Evolutionary conservation across 2,888 invertebrate genomes (phyloP).

Genomic region (Tetropium fuscum): DNA sequence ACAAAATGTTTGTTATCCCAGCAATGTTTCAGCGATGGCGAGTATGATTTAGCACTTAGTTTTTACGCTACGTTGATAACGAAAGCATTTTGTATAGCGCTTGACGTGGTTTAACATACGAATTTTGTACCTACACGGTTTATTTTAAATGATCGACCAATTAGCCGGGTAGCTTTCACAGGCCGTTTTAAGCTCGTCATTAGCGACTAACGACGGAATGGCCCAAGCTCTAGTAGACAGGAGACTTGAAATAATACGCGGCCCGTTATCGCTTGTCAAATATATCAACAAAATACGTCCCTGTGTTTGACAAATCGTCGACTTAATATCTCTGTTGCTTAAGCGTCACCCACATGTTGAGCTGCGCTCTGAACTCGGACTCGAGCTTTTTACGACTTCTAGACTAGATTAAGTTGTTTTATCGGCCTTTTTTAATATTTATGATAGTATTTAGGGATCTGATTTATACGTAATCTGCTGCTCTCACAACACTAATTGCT

Average conservation of each 20-base stretch:
- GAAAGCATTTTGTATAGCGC: constrained; percentile 29
- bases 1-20: not conserved
- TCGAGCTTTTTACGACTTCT: constrained; percentile 3
- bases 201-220: constrained; percentile 55
- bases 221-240: constrained; percentile 44
- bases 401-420: constrained; percentile 12
- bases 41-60: not conserved
- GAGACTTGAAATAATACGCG: constrained; percentile 53
- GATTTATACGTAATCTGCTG: constrained; percentile 15
- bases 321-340: constrained; percentile 29
- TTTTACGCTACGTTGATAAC: constrained; percentile 19
- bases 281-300: constrained; percentile 55
- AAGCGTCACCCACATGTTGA: constrained; percentile 24
- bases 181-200: constrained; percentile 55
- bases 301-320: constrained; percentile 55
- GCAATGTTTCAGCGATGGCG: not conserved
- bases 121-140: constrained; percentile 32
- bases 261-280: constrained; percentile 59
- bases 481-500: constrained; percentile 4
- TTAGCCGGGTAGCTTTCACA: constrained; percentile 55
- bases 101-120: constrained; percentile 26
- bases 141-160: constrained; percentile 56
- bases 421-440: constrained; percentile 16
- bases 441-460: constrained; percentile 5
- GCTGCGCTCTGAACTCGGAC: constrained; percentile 1